Evolutionary conservation across 2,888 invertebrate genomes (phyloP).

Genomic region (Lumbricus terrestris): DNA sequence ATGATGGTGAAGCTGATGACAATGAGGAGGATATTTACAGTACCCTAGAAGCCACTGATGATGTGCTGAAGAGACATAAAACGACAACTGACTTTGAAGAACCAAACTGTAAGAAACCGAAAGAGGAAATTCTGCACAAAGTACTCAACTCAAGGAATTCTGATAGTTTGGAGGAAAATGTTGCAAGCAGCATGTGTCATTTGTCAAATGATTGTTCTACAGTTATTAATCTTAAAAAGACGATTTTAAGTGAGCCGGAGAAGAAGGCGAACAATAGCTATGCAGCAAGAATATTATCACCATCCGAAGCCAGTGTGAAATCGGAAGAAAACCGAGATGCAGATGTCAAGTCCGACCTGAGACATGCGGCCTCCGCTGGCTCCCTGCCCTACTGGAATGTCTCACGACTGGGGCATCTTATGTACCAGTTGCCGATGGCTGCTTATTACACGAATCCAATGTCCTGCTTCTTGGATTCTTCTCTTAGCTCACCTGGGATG

Average conservation of each 20-base stretch:
- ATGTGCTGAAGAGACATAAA: not conserved
- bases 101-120: slow-evolving; percentile 6
- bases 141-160: not conserved
- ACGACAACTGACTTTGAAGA: not conserved
- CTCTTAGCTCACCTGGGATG: not conserved
- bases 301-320: not conserved
- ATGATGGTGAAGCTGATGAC: not conserved
- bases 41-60: not conserved
- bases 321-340: not conserved
- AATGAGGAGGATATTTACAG: not conserved
- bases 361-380: not conserved
- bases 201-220: not conserved
- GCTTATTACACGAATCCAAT: slow-evolving; percentile 21
- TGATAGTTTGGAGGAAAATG: not conserved
- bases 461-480: slow-evolving; percentile 11
- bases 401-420: not conserved
- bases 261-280: not conserved
- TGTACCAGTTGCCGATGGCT: slow-evolving; percentile 13
- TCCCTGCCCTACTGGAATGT: not conserved
- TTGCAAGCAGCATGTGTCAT: not conserved
- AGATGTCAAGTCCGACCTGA: not conserved
- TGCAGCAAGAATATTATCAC: not conserved
- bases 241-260: not conserved
- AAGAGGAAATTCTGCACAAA: not conserved
- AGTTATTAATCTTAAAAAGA: slow-evolving; percentile 4